phyloP scores from a whole-genome alignment of 2,797 vertebrate genomes.

The Uromys caudimaculatus region DNA sequence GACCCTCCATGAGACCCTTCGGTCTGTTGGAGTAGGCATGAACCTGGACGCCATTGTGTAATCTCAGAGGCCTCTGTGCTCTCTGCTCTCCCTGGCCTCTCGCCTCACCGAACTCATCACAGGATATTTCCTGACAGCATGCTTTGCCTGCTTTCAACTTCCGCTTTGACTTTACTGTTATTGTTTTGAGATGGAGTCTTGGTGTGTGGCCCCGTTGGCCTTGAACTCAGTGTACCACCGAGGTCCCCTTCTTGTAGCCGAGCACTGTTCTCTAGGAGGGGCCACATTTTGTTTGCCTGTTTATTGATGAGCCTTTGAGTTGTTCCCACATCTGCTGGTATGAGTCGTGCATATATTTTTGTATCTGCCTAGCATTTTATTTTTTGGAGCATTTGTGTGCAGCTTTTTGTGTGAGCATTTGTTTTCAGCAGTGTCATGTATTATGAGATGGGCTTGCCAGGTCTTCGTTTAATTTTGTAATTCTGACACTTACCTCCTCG shows the following conservation, averaged over 20 bases:
- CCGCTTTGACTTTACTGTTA: not conserved
- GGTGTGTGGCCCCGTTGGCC: not conserved
- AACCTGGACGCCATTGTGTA: not conserved
- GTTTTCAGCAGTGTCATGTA: not conserved
- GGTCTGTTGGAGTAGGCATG: not conserved
- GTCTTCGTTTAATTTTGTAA: not conserved
- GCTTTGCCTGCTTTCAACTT: not conserved
- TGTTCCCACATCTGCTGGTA: not conserved
- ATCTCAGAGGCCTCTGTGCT: not conserved
- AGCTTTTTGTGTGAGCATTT: not conserved
- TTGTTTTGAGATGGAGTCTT: not conserved
- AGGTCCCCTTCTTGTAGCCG: not conserved
- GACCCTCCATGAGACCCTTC: not conserved
- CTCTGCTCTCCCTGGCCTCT: accelerated
- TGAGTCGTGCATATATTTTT: not conserved
- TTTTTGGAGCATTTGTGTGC: not conserved
- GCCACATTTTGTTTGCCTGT: not conserved
- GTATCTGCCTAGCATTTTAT: not conserved
- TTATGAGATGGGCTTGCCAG: not conserved
- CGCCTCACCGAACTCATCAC: not conserved
- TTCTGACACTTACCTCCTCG: not conserved
- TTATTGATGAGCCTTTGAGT: not conserved
- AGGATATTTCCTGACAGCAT: not conserved
- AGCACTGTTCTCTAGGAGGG: not conserved
- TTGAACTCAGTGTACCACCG: not conserved